phyloP scores from a whole-genome alignment of 2,888 invertebrate species.

The Branchellion lobata region DNA sequence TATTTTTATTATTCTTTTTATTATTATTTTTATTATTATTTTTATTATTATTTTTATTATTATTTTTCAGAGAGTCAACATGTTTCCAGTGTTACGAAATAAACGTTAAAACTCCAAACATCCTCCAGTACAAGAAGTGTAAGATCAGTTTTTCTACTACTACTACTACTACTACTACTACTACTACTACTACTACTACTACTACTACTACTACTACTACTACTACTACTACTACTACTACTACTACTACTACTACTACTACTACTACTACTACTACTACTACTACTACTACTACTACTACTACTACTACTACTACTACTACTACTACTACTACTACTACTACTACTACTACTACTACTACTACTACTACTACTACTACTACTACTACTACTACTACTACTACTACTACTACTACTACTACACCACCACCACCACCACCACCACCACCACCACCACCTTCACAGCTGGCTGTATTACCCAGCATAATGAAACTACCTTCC shows the following conservation, averaged over 20 bases:
- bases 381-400: too few species aligned
- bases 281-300: constrained; percentile 22
- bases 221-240: constrained; percentile 18
- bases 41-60: background rate
- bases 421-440: too few species aligned
- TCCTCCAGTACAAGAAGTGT: constrained; percentile 52
- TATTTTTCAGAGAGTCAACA: constrained; percentile 40
- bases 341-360: too few species aligned
- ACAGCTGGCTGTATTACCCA: constrained; percentile 29
- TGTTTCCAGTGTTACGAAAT: constrained; percentile 52
- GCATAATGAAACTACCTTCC: background rate
- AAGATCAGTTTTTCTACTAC: constrained; percentile 44
- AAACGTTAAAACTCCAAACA: constrained; percentile 50
- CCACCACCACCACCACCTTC: too few species aligned
- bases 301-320: constrained; percentile 14
- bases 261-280: constrained; percentile 29
- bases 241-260: constrained; percentile 29
- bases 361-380: too few species aligned
- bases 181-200: constrained; percentile 24
- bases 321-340: too few species aligned
- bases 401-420: too few species aligned
- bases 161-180: constrained; percentile 27
- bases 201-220: constrained; percentile 29
- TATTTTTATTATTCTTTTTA: background rate
- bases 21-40: constrained; percentile 1